Base-by-base conservation (phyloP, 2,888 invertebrate genomes). In the Nomada flava region DNA sequence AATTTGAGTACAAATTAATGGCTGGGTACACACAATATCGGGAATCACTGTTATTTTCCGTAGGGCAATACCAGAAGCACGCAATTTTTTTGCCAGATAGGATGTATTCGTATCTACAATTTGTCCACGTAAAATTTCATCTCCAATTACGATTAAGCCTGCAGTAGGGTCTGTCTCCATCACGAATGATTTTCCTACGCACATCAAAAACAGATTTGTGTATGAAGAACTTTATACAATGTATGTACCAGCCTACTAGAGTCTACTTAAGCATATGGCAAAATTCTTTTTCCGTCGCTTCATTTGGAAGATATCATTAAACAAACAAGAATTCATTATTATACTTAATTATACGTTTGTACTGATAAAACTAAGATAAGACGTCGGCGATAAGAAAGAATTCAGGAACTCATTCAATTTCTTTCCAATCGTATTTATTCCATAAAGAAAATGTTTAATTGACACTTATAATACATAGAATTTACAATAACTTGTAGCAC, bases 81-180 rank as follows among this genome's bases (percentile, higher is more conserved):
- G 82, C 44, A 92, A 88, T 65, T 42, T 83, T 78, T 79, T 86
- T 29, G 95, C 94, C 79, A 92, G 67, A 72, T 91, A 91, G 0
- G 87, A 85, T n/a, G 96, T 95, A 91, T 96, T 96, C 20, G 95
- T 95, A 89, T 96, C 96, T 23, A 93, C 89, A 15, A 95, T 95
- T 88, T 95, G 95, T 20, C 96, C 96, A 86, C 96, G 96, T 64
- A 96, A 92, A 82, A 96, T 95, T 93, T 96, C 96, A 93, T 96
- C 96, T 29, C 96, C 96, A 83, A 96, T 95, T 4, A 96, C 95
- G 65, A 94, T 91, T 55, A 94, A 89, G 15, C 93, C 91, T 64
- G 92, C 94, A 20, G 92, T 92, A 74, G 79, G 71, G 29, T 79
- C 59, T 18, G 82, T 65, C 57, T 90, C 86, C 87, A 89, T 89